These are phyloP conservation scores for Corythucha ciliata DNA, from an alignment of 2,888 invertebrate genomes.

Conservation along the genomic window DNA sequence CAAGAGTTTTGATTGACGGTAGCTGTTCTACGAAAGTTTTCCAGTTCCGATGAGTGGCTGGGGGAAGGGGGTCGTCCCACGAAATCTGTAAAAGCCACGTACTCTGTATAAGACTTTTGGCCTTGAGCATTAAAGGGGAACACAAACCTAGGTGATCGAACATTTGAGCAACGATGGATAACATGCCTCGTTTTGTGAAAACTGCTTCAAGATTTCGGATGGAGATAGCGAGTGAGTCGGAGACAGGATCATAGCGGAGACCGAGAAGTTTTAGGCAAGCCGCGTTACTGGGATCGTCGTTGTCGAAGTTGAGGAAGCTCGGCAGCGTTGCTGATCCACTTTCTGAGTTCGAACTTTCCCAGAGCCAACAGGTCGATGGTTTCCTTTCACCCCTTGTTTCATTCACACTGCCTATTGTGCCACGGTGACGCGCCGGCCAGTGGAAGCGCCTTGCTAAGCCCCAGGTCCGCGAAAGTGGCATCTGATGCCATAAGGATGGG, in stretches of 20 bases:
- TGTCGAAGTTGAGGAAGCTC: too few species aligned
- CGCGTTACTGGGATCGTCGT: not conserved
- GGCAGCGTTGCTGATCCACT: too few species aligned
- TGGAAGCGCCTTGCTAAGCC: too few species aligned
- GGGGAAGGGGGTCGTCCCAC: conserved; percentile 14
- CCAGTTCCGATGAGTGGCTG: not conserved
- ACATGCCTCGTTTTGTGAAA: conserved; percentile 15
- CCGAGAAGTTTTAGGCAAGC: conserved; percentile 16
- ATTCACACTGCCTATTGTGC: too few species aligned
- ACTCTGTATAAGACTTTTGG: conserved; percentile 14
- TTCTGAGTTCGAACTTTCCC: too few species aligned
- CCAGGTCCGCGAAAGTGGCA: too few species aligned
- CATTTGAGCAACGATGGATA: conserved; percentile 13
- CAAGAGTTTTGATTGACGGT: not conserved
- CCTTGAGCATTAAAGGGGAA: conserved; percentile 9
- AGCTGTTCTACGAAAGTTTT: conserved; percentile 12
- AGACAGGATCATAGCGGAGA: conserved; percentile 16
- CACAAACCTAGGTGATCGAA: conserved; percentile 18
- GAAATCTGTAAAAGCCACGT: conserved; percentile 10
- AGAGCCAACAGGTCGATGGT: too few species aligned
- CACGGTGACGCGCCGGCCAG: too few species aligned
- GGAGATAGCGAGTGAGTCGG: conserved; percentile 15
- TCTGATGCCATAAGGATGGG: too few species aligned
- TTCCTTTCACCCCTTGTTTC: too few species aligned
- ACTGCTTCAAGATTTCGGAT: not conserved